phyloP scores from a whole-genome alignment of 2,797 vertebrate species.

The Balearica regulorum region DNA sequence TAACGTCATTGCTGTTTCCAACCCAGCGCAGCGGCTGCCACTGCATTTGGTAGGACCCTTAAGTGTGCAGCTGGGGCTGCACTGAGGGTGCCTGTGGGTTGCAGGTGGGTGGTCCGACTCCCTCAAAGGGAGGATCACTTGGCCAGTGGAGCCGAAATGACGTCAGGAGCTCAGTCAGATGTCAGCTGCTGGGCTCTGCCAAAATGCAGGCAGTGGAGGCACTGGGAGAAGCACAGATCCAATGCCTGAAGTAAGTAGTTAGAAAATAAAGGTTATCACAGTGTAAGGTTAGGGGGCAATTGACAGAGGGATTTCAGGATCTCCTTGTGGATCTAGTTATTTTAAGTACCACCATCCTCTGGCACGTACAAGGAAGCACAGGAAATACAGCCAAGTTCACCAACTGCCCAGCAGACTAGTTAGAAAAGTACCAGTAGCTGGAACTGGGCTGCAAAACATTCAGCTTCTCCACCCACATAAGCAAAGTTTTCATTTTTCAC shows the following conservation, averaged over 20 bases:
- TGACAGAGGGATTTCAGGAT: background rate
- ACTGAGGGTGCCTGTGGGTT: background rate
- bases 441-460: background rate
- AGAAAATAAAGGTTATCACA: background rate
- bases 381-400: background rate
- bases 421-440: background rate
- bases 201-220: background rate
- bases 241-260: background rate
- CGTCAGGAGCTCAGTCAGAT: no score
- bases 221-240: background rate
- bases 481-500: background rate
- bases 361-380: background rate
- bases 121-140: background rate
- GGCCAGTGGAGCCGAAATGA: no score
- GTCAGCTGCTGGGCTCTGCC: background rate
- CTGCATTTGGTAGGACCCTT: background rate
- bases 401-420: background rate
- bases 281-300: background rate
- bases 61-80: background rate
- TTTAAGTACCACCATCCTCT: background rate
- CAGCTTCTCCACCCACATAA: background rate
- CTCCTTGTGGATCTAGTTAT: background rate
- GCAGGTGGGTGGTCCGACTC: background rate
- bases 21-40: background rate
- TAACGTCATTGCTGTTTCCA: background rate